Conservation (phyloP, 2,797 vertebrate species). For the Mus minutoides region DNA sequence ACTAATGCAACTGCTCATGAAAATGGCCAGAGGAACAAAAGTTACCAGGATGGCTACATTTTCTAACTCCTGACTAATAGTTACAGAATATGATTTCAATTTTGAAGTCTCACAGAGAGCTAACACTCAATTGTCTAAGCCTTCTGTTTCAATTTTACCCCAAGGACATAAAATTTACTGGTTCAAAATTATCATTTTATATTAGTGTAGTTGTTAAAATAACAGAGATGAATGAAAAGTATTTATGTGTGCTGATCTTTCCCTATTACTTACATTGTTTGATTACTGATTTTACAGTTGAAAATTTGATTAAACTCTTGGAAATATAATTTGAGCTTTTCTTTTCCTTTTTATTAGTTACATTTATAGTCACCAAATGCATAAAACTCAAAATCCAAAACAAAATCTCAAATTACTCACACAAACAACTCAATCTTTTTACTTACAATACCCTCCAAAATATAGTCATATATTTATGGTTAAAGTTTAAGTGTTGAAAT, state of each 20-base stretch:
- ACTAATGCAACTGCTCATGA: neutral
- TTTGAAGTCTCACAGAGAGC: neutral
- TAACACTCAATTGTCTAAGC: neutral
- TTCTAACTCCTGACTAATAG: slow-evolving; percentile 9
- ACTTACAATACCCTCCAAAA: neutral
- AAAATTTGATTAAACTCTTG: neutral
- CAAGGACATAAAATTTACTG: neutral
- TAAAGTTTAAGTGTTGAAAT: slow-evolving; percentile 6
- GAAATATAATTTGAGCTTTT: slow-evolving; percentile 9
- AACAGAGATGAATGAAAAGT: neutral
- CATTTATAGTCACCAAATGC: neutral
- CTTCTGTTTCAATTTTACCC: neutral
- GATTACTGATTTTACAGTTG: neutral
- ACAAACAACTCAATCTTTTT: neutral
- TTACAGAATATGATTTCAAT: slow-evolving; percentile 19
- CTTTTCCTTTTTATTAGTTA: neutral
- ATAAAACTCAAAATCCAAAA: neutral
- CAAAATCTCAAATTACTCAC: neutral
- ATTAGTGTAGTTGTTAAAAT: slow-evolving; percentile 25
- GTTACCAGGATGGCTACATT: neutral
- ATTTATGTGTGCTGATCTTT: neutral
- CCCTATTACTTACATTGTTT: neutral
- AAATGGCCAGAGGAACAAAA: neutral
- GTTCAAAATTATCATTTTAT: neutral
- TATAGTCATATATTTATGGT: slow-evolving; percentile 5